Conservation (phyloP, 2,113 vertebrate genomes). For the Psephotus haematonotus region DNA sequence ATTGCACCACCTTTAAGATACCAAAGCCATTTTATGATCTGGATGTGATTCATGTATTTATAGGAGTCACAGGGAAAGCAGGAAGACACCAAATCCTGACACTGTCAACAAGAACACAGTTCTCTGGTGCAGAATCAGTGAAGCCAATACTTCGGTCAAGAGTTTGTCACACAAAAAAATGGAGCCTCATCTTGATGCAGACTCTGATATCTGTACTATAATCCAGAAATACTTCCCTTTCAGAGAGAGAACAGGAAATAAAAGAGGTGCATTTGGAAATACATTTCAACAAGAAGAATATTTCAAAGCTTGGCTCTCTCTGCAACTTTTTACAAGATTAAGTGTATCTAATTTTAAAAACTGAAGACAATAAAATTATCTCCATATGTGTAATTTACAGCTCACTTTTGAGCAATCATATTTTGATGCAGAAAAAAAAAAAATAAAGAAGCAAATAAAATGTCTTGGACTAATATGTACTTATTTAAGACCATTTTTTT, state of each 20-base stretch:
- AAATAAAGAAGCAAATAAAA: background rate
- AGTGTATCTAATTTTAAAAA: background rate
- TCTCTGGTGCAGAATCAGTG: background rate
- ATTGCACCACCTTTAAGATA: background rate
- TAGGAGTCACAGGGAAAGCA: background rate
- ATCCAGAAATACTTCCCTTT: background rate
- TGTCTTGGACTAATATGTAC: background rate
- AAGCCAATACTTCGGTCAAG: fast-evolving
- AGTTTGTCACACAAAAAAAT: background rate
- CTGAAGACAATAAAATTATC: background rate
- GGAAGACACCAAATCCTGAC: background rate
- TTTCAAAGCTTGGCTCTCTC: background rate
- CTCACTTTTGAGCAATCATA: background rate
- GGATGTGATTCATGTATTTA: background rate
- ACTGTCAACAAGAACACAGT: background rate
- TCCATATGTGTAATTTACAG: background rate
- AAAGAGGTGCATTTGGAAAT: background rate
- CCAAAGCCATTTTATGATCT: background rate
- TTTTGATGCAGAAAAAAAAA: background rate
- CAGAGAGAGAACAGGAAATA: background rate
- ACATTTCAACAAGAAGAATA: background rate
- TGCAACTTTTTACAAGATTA: background rate
- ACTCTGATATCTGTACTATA: too few relatives aligned
- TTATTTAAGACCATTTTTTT: background rate
- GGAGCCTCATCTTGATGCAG: background rate